Evolutionary conservation across 2,113 vertebrate genomes (phyloP).

Genomic region (Limanda limanda): DNA sequence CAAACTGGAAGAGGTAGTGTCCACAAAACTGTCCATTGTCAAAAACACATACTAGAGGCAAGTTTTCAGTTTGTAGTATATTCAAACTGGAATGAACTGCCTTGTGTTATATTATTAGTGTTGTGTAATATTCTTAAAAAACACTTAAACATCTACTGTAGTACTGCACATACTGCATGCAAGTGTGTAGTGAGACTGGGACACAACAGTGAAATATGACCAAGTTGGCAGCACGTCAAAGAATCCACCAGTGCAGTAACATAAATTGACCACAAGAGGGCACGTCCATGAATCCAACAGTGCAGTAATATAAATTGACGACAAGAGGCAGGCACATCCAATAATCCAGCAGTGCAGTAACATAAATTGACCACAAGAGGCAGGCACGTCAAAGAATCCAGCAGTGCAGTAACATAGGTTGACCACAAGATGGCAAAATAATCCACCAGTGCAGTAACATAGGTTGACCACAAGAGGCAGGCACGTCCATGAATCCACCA

Average conservation of each 20-base stretch:
- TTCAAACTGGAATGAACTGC: not conserved
- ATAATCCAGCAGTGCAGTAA: not conserved
- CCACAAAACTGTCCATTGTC: too few species aligned
- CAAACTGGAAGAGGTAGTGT: too few species aligned
- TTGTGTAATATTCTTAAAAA: too few species aligned
- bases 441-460: too few species aligned
- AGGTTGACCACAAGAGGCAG: too few species aligned
- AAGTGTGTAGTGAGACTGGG: not conserved
- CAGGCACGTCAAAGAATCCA: not conserved
- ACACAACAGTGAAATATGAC: not conserved
- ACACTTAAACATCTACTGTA: too few species aligned
- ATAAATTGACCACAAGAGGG: conserved; percentile 15
- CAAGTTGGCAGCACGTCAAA: too few species aligned
- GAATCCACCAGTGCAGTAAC: not conserved
- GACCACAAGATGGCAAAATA: conserved; percentile 41
- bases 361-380: conserved; percentile 15
- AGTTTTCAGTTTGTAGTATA: not conserved
- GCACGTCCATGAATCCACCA: not conserved
- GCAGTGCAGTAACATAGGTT: rapidly evolving
- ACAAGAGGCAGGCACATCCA: conserved; percentile 26
- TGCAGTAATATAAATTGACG: conserved; percentile 1
- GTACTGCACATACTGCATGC: too few species aligned
- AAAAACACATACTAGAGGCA: not conserved
- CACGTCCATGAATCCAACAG: not conserved
- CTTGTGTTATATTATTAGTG: too few species aligned